These are phyloP conservation scores for Zophobas morio DNA, from an alignment of 1,140 invertebrate species.

Conservation along the genomic window DNA sequence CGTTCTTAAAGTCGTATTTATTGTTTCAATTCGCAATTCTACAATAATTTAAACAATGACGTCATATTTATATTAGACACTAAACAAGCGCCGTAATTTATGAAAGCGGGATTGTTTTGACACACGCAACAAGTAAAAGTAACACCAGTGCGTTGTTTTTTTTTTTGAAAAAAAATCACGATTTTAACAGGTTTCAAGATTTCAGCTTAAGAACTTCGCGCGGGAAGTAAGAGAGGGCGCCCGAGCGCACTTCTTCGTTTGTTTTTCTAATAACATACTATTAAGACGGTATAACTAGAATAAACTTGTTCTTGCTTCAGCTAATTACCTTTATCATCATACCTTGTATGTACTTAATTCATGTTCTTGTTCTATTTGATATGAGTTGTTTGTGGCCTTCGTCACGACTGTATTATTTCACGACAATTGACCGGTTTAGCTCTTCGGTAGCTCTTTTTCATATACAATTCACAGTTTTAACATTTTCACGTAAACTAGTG, in stretches of 20 bases:
- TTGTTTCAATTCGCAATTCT: slow-evolving; percentile 10
- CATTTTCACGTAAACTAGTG: too few species aligned
- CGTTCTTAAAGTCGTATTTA: not conserved
- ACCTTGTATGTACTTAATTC: not conserved
- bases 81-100: not conserved
- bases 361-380: slow-evolving; percentile 1
- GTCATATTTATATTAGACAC: not conserved
- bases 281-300: slow-evolving; percentile 19
- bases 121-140: not conserved
- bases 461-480: too few species aligned
- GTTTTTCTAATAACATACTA: slow-evolving; percentile 13
- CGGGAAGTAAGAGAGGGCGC: slow-evolving; percentile 8
- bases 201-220: not conserved
- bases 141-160: not conserved
- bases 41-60: slow-evolving; percentile 34
- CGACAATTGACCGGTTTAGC: too few species aligned
- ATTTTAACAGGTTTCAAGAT: not conserved
- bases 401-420: slow-evolving; percentile 18
- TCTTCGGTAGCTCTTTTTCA: too few species aligned
- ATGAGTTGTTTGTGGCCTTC: not conserved
- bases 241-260: not conserved
- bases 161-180: not conserved
- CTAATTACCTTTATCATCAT: slow-evolving; percentile 26
- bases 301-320: slow-evolving; percentile 15
- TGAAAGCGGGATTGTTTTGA: too few species aligned